A percentile compares a stretch with the other conserved stretches of the same genome.
These are phyloP conservation scores for Sycophila sp. DNA, from an alignment of 1,140 invertebrate species.

Conservation along the genomic window DNA sequence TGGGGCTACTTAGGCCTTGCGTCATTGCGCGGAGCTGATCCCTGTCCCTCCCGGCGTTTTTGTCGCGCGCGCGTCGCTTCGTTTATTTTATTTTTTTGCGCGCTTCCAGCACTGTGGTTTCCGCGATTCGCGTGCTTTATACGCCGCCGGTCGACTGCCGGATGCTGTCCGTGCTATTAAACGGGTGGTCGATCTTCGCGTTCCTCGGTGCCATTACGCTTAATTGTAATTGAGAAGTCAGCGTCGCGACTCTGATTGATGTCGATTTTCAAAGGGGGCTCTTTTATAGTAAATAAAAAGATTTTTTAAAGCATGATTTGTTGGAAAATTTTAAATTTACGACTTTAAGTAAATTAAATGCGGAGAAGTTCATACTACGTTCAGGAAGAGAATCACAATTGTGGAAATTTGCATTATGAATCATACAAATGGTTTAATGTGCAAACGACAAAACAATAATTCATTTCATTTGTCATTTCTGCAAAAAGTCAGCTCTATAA, in stretches of 20 bases:
- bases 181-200: conserved; percentile 1
- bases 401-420: too few species aligned
- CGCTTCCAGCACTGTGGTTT: not conserved
- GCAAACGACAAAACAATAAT: too few species aligned
- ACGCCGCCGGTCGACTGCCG: not conserved
- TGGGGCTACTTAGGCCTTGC: not conserved
- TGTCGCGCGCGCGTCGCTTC: not conserved
- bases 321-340: too few species aligned
- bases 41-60: not conserved
- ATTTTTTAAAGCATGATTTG: too few species aligned
- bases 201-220: not conserved
- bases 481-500: too few species aligned
- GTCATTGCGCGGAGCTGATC: conserved; percentile 1
- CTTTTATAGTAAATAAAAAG: too few species aligned
- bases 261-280: too few species aligned
- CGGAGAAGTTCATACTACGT: too few species aligned
- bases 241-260: not conserved
- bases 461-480: too few species aligned
- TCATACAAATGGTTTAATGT: too few species aligned
- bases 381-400: too few species aligned
- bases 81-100: not conserved
- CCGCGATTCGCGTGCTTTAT: not conserved
- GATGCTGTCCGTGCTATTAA: not conserved
- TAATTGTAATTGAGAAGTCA: conserved; percentile 12
- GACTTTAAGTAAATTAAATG: too few species aligned